Base-by-base conservation (phyloP, 2,797 vertebrate species). In the Remorina albescens region DNA sequence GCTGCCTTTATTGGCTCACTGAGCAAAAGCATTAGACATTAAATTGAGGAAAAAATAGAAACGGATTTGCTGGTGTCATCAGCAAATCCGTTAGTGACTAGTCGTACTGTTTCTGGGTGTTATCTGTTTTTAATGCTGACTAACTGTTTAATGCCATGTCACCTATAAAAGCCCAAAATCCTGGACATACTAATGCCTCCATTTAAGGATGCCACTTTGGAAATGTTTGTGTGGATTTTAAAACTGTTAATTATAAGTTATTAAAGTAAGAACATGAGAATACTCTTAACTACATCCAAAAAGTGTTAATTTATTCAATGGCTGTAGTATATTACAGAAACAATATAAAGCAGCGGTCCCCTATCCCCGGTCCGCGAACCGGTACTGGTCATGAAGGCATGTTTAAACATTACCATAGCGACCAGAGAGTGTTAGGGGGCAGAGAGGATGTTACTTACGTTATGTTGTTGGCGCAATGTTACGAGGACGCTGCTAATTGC, bases 1-100 rank as follows among this genome's bases (percentile, higher is more conserved):
- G 53, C 42, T 21, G 5, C 63, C 55, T 39, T 8, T 47, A 41
- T 58, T 67, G 72, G 65, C 70, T 77, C 58, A 49, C 15, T 56
- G 60, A 64, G 77, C 57, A 47, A 55, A 82, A 74, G 49, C 57
- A 70, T 63, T 56, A 28, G 47, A 42, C 63, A 69, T 28, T 70
- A 64, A 78, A 62, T 67, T 44, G 57, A 68, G 71, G 30, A 65
- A 50, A 59, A 61, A 55, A 68, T 19, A 47, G 28, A 42, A 28
- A 76, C 61, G 25, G 63, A 80, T 79, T 73, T 58, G 28, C 42
- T 71, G 71, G 64, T 63, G 78, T 68, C 68, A 71, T 75, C 71
- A 61, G 46, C 39, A 7, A n/a, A n/a, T n/a, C n/a, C n/a, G n/a
- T 4, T 32, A 36, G 8, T 77, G 74, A 46, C 56, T 60, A 36